Evolutionary conservation across 2,113 vertebrate species (phyloP).

Genomic region (Pipa parva): DNA sequence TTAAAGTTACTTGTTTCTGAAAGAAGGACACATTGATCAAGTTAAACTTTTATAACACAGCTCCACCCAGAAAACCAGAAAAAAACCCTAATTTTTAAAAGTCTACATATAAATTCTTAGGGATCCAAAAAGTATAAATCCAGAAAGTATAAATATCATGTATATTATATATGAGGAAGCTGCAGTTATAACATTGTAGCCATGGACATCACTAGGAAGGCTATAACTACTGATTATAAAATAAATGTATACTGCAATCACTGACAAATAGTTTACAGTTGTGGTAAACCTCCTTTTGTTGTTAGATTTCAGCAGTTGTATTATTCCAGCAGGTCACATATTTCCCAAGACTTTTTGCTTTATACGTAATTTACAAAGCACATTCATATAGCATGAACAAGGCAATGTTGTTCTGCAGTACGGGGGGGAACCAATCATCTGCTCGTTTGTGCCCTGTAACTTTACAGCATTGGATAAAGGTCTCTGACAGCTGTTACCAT

Average conservation of each 20-base stretch:
- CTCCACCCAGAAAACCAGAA: too few relatives aligned
- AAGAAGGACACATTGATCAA: too few relatives aligned
- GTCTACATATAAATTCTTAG: too few relatives aligned
- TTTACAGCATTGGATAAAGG: background rate
- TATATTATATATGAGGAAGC: too few relatives aligned
- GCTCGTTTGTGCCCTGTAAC: background rate
- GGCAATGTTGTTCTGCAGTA: conserved; percentile 8
- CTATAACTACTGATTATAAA: background rate
- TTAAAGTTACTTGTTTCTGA: too few relatives aligned
- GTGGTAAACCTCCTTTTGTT: conserved; percentile 4
- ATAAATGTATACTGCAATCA: background rate
- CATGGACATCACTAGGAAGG: background rate
- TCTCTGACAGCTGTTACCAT: conserved; percentile 2
- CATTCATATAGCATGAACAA: conserved; percentile 5
- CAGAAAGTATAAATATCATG: too few relatives aligned
- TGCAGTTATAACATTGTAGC: background rate
- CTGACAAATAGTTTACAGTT: conserved; percentile 5
- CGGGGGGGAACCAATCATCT: background rate
- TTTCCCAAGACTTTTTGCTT: conserved; percentile 24
- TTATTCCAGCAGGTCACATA: conserved; percentile 19
- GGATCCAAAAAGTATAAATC: too few relatives aligned
- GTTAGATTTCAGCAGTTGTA: background rate
- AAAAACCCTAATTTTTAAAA: too few relatives aligned
- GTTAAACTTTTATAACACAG: too few relatives aligned
- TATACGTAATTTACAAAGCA: conserved; percentile 12